Conservation (phyloP, 2,888 invertebrate species). For the Drosophila setosimentum region DNA sequence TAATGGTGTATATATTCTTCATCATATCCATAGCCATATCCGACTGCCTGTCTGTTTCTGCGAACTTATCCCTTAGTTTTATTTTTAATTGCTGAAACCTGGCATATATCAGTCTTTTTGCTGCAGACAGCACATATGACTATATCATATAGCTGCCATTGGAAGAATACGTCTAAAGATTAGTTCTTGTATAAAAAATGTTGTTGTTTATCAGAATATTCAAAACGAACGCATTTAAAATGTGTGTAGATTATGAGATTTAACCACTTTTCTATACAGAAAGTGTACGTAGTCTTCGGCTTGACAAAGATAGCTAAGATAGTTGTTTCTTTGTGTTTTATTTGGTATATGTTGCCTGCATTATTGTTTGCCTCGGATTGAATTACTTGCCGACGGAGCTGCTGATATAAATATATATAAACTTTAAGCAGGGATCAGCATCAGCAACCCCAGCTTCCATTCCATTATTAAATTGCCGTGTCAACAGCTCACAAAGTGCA, state of each 20-base stretch:
- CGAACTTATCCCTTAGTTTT: accelerated
- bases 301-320: neutral
- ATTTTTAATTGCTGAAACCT: neutral
- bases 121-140: neutral
- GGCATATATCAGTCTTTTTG: neutral
- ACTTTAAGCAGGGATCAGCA: constrained; percentile 21
- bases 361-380: constrained; percentile 55
- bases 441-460: constrained; percentile 28
- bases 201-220: neutral
- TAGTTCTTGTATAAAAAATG: neutral
- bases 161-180: neutral
- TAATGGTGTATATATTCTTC: neutral
- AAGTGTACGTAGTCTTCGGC: neutral
- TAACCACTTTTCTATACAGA: neutral
- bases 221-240: neutral
- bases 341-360: neutral
- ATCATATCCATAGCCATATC: neutral
- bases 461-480: constrained; percentile 51
- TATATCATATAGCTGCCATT: neutral
- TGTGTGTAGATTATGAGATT: neutral
- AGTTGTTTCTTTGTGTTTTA: neutral
- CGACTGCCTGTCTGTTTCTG: neutral
- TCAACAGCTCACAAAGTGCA: constrained; percentile 30
- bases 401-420: constrained; percentile 55
- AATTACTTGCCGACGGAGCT: constrained; percentile 61